A percentile compares a stretch with the other conserved stretches of the same genome.
These are phyloP conservation scores for Perodicticus potto DNA, from an alignment of 2,797 vertebrate species.

Conservation along the genomic window DNA sequence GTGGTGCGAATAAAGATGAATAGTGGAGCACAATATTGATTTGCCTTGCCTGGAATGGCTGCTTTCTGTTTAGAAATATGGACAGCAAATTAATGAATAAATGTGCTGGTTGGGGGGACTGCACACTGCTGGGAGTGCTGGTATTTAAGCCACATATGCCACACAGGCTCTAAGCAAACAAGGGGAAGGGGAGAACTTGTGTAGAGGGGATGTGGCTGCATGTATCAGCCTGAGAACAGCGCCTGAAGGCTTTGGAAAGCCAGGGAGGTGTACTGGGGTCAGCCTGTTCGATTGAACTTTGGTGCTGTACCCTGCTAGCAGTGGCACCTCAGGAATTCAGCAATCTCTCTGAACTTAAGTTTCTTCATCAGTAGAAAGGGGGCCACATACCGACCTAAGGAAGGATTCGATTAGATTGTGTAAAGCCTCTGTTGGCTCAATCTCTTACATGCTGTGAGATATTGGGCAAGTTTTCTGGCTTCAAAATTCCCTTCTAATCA, in stretches of 20 bases:
- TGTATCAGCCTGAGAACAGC: rapidly evolving
- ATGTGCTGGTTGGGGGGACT: conserved; percentile 85
- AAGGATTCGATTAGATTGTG: rapidly evolving
- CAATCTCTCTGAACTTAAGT: not conserved
- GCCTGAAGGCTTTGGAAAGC: not conserved
- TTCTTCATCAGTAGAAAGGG: not conserved
- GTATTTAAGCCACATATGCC: conserved; percentile 58
- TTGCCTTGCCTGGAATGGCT: conserved; percentile 87
- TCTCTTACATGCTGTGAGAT: not conserved
- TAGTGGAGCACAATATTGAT: conserved; percentile 89
- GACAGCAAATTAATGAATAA: conserved; percentile 91
- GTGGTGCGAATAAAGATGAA: conserved; percentile 86
- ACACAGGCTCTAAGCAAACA: not conserved
- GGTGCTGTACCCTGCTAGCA: not conserved
- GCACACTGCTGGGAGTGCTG: conserved; percentile 69
- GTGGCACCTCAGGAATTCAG: not conserved
- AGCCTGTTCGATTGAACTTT: not conserved
- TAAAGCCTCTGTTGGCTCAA: not conserved
- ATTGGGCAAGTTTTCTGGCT: not conserved
- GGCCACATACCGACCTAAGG: not conserved
- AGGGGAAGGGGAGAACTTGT: not conserved
- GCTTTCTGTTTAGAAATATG: conserved; percentile 89
- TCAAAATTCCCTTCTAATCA: not conserved
- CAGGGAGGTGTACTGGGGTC: not conserved
- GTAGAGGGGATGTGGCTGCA: rapidly evolving